These are phyloP conservation scores for Carapus acus DNA, from an alignment of 2,797 vertebrate species.

Conservation along the genomic window DNA sequence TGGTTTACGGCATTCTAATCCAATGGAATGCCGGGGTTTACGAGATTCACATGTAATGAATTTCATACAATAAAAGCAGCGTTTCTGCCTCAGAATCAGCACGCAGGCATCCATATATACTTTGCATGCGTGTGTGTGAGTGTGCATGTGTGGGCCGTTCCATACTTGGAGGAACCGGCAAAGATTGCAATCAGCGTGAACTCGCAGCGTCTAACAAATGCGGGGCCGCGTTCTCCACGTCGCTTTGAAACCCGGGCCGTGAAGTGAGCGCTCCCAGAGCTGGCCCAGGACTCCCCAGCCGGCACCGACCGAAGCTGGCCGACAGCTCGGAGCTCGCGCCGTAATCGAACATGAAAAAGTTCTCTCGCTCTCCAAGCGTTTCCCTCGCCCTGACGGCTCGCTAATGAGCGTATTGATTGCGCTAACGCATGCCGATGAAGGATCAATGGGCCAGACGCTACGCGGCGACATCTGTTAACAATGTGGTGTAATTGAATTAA, in stretches of 20 bases:
- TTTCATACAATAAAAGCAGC: not conserved
- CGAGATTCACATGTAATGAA: not conserved
- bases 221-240: constrained; percentile 38
- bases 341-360: constrained; percentile 58
- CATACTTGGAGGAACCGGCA: constrained; percentile 21
- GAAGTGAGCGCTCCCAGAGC: constrained; percentile 36
- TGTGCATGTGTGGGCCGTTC: constrained; percentile 16
- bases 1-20: not conserved
- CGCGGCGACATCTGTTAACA: constrained; percentile 72
- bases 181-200: constrained; percentile 53
- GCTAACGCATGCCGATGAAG: constrained; percentile 65
- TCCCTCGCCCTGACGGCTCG: constrained; percentile 45
- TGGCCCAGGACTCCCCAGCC: constrained; percentile 3
- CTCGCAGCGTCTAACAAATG: constrained; percentile 24
- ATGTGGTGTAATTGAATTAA: constrained; percentile 68
- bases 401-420: constrained; percentile 68
- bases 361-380: constrained; percentile 41
- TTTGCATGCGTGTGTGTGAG: constrained; percentile 1
- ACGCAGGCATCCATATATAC: constrained; percentile 1
- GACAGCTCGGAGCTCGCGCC: constrained; percentile 26
- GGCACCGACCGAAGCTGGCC: constrained; percentile 36
- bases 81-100: not conserved
- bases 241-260: constrained; percentile 24
- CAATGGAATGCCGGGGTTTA: constrained; percentile 41
- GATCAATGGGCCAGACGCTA: constrained; percentile 51